A percentile compares a stretch with the other conserved stretches of the same genome.
Evolutionary conservation across 2,888 invertebrate genomes (phyloP).

Genomic region (Hypolimnas misippus): DNA sequence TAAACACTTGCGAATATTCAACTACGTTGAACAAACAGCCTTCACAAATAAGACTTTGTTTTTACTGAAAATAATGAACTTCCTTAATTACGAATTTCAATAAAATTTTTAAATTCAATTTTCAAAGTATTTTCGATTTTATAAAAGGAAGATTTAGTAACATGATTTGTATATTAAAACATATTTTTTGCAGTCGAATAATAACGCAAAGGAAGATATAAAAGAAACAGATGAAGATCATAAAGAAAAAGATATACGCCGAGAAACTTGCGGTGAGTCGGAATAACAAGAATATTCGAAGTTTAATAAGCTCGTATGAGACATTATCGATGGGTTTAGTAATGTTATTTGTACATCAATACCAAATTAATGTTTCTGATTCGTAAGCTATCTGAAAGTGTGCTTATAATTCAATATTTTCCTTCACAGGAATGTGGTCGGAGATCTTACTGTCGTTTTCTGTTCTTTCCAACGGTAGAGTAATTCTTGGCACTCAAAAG

Average conservation of each 20-base stretch:
- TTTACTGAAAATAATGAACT: background rate
- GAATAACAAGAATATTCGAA: background rate
- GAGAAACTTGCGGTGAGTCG: conserved; percentile 56
- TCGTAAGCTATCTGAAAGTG: no score
- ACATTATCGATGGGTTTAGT: background rate
- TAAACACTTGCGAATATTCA: conserved; percentile 13
- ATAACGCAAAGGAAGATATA: conserved; percentile 54
- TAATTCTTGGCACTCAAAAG: conserved; percentile 88
- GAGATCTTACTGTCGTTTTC: conserved; percentile 90
- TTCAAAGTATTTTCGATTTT: no score
- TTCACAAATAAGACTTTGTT: background rate
- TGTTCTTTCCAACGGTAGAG: conserved; percentile 88
- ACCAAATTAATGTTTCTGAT: no score
- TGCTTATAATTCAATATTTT: no score
- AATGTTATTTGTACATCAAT: no score
- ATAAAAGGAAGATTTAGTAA: no score
- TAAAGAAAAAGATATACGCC: conserved; percentile 65
- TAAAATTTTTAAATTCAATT: no score
- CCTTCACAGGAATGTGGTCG: conserved; percentile 81
- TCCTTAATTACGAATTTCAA: background rate
- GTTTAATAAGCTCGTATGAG: background rate
- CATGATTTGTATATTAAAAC: background rate
- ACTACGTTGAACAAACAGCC: background rate
- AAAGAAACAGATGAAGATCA: conserved; percentile 54
- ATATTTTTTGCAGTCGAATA: conserved; percentile 59